Percentiles rank a stretch among this genome's conserved stretches.
These are phyloP conservation scores for Poecilia velifera DNA, from an alignment of 2,797 vertebrate genomes.

Conservation along the genomic window DNA sequence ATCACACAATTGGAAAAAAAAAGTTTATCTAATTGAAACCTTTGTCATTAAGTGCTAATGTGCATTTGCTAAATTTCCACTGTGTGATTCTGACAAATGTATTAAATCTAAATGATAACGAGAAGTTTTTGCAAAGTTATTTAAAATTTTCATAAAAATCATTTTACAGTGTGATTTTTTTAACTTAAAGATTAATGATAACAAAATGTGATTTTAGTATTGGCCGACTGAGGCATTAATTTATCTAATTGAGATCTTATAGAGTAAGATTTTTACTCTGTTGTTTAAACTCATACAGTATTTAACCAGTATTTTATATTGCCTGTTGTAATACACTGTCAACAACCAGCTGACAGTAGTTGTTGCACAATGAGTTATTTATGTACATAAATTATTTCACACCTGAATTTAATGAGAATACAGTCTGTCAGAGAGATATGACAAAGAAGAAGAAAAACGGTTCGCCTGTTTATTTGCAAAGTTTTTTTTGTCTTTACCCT, in stretches of 20 bases:
- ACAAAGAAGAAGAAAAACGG: neutral
- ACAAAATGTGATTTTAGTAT: neutral
- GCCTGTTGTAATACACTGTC: neutral
- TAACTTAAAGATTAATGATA: neutral
- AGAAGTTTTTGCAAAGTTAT: neutral
- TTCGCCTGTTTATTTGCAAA: neutral
- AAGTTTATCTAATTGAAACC: neutral
- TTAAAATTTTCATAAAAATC: neutral
- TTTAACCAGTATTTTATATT: neutral
- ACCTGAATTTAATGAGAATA: neutral
- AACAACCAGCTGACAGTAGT: neutral
- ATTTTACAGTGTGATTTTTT: neutral
- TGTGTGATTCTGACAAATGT: conserved; percentile 9
- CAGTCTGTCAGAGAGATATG: neutral
- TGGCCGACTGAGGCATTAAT: neutral
- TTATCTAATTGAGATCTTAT: neutral
- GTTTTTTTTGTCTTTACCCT: neutral
- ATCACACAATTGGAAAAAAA: no score
- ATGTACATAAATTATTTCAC: neutral
- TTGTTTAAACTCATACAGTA: neutral
- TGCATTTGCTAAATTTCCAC: neutral
- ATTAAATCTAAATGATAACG: no score
- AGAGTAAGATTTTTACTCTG: neutral
- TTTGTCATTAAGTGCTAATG: neutral
- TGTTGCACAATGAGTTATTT: neutral